Base-by-base conservation (phyloP, 2,113 vertebrate genomes). In the Pleuronectes platessa region DNA sequence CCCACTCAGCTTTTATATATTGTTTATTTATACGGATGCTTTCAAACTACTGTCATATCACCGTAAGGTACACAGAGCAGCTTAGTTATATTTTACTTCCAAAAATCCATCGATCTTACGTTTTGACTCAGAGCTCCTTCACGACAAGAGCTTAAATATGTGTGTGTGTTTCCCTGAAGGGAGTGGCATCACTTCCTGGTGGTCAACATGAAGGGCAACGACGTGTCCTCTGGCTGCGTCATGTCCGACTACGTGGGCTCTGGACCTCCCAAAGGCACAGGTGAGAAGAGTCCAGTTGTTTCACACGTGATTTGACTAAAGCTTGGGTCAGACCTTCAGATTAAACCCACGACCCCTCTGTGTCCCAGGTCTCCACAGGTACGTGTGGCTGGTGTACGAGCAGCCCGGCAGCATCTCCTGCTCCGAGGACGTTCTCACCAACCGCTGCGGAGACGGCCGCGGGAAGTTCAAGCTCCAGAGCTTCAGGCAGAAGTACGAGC, bases 101-200 rank as follows among this genome's bases (percentile, higher is more conserved):
- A n/a, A n/a, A n/a, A n/a, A n/a, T n/a, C n/a, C n/a, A n/a, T n/a
- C n/a, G n/a, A n/a, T n/a, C n/a, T 31, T 31, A 31, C 27, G 1
- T 31, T 0, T 5, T 31, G 27, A 31, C 27, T 31, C 27, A 6
- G 6, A 1, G 27, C 27, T 6, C 5, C 27, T 11, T 40, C 37
- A 37, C 2, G 10, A 10, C 37, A 40, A 40, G 37, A 40, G 37
- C 37, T 40, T 11, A 9, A 40, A 2, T 21, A 24, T 42, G 10
- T 15, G 17, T 24, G 11, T 61, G 6, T 10, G 1, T 67, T 67
- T 53, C 4, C 0, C 14, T 21, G 0, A 9, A 99, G 98, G 86
- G 97, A 99, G 59, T 99, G 97, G 97, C 97, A 99, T 70, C 98
- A 99, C 83, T 99, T 97, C 65, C 88, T 99, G 81, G 94, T 97